Percentiles rank a stretch among this genome's conserved stretches.
Conservation (phyloP, 2,888 invertebrate species). For the Heterodera filipjevi region DNA sequence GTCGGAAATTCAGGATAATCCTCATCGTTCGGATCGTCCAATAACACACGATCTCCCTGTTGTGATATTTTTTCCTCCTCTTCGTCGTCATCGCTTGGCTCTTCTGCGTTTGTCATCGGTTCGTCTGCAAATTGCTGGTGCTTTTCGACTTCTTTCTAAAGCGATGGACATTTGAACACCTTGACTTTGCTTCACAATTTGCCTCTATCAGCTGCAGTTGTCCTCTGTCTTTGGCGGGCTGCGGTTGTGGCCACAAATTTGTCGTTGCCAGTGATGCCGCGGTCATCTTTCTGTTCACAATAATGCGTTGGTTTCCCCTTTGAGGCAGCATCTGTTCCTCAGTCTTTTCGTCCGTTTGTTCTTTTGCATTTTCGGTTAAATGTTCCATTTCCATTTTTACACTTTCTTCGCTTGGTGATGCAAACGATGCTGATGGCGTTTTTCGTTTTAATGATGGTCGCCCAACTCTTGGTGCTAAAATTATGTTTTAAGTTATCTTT, state of each 20-base stretch:
- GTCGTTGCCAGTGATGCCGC: not conserved
- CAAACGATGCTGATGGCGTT: not conserved
- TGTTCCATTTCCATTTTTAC: not conserved
- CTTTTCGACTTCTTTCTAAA: slow-evolving; percentile 36
- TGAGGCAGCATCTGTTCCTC: not conserved
- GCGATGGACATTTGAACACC: not conserved
- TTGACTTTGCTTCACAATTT: too few relatives aligned
- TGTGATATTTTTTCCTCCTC: slow-evolving; percentile 29
- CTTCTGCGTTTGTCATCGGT: not conserved
- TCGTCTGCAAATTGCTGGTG: slow-evolving; percentile 25
- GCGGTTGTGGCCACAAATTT: slow-evolving; percentile 15
- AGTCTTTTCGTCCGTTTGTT: slow-evolving; percentile 21
- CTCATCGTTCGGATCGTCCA: slow-evolving; percentile 27
- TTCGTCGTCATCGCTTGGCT: slow-evolving; percentile 30
- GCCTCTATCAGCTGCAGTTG: slow-evolving; percentile 40
- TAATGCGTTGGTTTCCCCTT: slow-evolving; percentile 10
- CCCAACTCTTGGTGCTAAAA: not conserved
- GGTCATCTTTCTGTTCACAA: slow-evolving; percentile 2
- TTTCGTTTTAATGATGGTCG: slow-evolving; percentile 4
- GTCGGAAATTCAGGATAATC: slow-evolving; percentile 5
- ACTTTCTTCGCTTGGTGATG: not conserved
- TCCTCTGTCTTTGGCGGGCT: slow-evolving; percentile 34
- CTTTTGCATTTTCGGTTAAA: not conserved
- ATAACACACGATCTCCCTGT: not conserved
- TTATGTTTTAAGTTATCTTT: not conserved